Conservation (phyloP, 2,888 invertebrate genomes). For the Nudaria mundana region DNA sequence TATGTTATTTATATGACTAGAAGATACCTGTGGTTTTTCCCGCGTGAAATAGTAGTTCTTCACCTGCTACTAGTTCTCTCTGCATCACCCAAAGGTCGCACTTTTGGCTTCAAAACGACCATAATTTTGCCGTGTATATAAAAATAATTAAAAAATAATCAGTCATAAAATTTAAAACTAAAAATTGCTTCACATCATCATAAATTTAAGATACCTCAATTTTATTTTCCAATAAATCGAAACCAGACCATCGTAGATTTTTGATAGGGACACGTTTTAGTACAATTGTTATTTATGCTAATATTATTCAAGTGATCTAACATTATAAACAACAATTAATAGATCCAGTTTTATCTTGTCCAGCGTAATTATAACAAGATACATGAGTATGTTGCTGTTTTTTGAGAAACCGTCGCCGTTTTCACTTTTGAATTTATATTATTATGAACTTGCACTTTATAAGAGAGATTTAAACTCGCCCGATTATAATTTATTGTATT, state of each 20-base stretch:
- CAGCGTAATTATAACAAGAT: constrained; percentile 20
- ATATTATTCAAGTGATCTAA: constrained; percentile 23
- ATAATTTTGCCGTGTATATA: too few species aligned
- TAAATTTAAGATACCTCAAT: not conserved
- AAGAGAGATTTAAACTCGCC: constrained; percentile 15
- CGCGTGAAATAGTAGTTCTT: too few species aligned
- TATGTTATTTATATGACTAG: too few species aligned
- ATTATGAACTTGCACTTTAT: constrained; percentile 5
- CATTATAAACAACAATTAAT: constrained; percentile 10
- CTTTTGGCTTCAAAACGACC: too few species aligned
- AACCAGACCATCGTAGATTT: constrained; percentile 6
- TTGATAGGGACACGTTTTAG: too few species aligned
- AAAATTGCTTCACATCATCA: not conserved
- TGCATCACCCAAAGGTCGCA: too few species aligned
- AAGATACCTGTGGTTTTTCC: too few species aligned
- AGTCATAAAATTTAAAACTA: too few species aligned
- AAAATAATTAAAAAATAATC: too few species aligned
- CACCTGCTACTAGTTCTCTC: too few species aligned
- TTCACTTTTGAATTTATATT: constrained; percentile 20
- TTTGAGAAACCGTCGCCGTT: constrained; percentile 14
- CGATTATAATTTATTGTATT: constrained; percentile 12
- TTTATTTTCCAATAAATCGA: constrained; percentile 1
- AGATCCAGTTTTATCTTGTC: constrained; percentile 22
- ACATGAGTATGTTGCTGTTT: constrained; percentile 9
- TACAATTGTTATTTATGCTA: constrained; percentile 21